phyloP scores from a whole-genome alignment of 2,888 invertebrate genomes.

The Neoascia interrupta region DNA sequence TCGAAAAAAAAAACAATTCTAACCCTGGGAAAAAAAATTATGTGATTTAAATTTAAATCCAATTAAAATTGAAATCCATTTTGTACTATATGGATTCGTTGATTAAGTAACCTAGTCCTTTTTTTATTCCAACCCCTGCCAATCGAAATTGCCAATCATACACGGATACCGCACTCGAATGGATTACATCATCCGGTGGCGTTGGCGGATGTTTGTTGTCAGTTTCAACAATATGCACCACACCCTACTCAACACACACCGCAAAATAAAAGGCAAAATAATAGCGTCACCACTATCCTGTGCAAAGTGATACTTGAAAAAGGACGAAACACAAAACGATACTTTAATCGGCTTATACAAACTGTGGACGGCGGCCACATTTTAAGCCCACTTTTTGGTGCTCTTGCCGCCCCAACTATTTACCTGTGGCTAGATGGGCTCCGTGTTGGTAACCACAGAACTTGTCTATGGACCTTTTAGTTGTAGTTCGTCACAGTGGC shows the following conservation, averaged over 20 bases:
- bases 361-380: background rate
- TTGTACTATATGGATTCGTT: conserved; percentile 12
- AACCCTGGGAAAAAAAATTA: background rate
- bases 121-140: background rate
- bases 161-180: conserved; percentile 3
- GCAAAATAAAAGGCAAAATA: background rate
- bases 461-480: no score
- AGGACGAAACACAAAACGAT: conserved; percentile 28
- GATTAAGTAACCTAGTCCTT: conserved; percentile 16
- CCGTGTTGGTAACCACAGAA: conserved; percentile 1
- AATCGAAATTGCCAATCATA: conserved; percentile 37
- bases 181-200: conserved; percentile 52
- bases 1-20: background rate
- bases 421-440: conserved; percentile 34
- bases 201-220: conserved; percentile 24
- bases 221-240: conserved; percentile 38
- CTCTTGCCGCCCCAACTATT: conserved; percentile 16
- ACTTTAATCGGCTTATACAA: conserved; percentile 54
- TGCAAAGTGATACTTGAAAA: conserved; percentile 40
- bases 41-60: conserved; percentile 23
- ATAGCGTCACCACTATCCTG: background rate
- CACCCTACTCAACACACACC: conserved; percentile 4
- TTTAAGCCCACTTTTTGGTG: conserved; percentile 40
- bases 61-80: conserved; percentile 40
- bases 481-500: conserved; percentile 29